phyloP scores from a whole-genome alignment of 2,888 invertebrate species.

The Buathra laborator region DNA sequence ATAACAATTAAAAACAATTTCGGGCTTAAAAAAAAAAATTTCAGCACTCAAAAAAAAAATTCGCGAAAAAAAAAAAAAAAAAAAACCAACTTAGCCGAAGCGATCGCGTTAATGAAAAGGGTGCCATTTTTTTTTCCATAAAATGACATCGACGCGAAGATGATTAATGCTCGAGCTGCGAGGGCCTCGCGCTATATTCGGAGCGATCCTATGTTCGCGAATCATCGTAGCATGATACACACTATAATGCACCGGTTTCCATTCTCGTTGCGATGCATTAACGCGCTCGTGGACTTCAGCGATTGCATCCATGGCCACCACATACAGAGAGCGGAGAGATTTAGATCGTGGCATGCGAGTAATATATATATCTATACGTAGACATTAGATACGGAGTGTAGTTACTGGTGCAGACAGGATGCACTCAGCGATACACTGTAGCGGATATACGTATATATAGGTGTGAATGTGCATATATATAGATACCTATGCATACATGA shows the following conservation, averaged over 20 bases:
- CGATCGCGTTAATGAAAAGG: background rate
- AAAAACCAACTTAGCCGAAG: background rate
- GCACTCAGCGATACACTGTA: constrained; percentile 35
- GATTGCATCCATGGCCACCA: constrained; percentile 11
- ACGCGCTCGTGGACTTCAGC: constrained; percentile 7
- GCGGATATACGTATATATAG: constrained; percentile 15
- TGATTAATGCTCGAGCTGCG: constrained; percentile 1
- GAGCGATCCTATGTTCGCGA: background rate
- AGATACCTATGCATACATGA: background rate
- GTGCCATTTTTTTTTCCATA: background rate
- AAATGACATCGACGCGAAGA: background rate
- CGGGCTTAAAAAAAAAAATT: too few relatives aligned
- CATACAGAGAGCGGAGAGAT: constrained; percentile 1
- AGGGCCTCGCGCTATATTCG: constrained; percentile 5
- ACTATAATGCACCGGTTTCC: constrained; percentile 34
- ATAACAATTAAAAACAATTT: too few relatives aligned
- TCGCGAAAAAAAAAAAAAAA: too few relatives aligned
- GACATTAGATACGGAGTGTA: constrained; percentile 38
- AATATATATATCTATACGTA: constrained; percentile 27
- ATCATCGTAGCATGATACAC: constrained; percentile 18
- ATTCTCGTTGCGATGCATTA: constrained; percentile 47
- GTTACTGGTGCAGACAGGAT: constrained; percentile 54
- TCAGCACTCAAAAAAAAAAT: too few relatives aligned
- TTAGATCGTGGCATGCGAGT: constrained; percentile 9
- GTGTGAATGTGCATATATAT: background rate